phyloP scores from a whole-genome alignment of 2,888 invertebrate species.

The Archips crataeganus region DNA sequence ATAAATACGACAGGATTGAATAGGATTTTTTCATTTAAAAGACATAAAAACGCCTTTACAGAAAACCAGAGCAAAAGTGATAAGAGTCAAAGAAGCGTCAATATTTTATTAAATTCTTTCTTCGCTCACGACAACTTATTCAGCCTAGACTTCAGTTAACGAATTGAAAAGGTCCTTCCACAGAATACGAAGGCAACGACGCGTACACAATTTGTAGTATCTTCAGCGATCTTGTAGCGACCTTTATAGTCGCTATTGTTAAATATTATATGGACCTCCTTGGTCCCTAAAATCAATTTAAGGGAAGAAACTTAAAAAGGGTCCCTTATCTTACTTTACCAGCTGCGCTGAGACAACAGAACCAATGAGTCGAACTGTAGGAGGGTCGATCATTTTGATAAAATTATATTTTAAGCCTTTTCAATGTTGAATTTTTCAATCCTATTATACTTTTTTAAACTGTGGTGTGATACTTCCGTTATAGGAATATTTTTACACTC shows the following conservation, averaged over 20 bases:
- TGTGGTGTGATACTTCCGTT: background rate
- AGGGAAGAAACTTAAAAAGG: conserved; percentile 73
- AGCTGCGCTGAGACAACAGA: conserved; percentile 72
- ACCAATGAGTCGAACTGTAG: conserved; percentile 48
- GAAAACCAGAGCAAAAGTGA: background rate
- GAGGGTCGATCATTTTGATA: conserved; percentile 46
- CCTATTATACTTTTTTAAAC: background rate
- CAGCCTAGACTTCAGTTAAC: conserved; percentile 1
- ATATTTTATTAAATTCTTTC: background rate
- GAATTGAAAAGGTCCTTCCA: conserved; percentile 6
- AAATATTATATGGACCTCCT: conserved; percentile 70
- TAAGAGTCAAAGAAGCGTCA: background rate
- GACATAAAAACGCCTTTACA: background rate
- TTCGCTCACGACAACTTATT: background rate
- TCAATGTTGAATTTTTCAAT: conserved; percentile 6
- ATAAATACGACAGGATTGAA: no score
- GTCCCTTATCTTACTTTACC: conserved; percentile 72
- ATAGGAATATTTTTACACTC: background rate
- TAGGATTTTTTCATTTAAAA: background rate
- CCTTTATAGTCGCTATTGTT: conserved; percentile 57
- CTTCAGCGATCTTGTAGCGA: conserved; percentile 56
- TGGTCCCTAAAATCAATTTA: conserved; percentile 73
- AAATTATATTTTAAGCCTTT: conserved; percentile 42
- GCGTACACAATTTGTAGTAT: conserved; percentile 54
- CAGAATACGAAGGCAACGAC: conserved; percentile 44